phyloP scores from a whole-genome alignment of 2,113 vertebrate species.

The Mus spicilegus region DNA sequence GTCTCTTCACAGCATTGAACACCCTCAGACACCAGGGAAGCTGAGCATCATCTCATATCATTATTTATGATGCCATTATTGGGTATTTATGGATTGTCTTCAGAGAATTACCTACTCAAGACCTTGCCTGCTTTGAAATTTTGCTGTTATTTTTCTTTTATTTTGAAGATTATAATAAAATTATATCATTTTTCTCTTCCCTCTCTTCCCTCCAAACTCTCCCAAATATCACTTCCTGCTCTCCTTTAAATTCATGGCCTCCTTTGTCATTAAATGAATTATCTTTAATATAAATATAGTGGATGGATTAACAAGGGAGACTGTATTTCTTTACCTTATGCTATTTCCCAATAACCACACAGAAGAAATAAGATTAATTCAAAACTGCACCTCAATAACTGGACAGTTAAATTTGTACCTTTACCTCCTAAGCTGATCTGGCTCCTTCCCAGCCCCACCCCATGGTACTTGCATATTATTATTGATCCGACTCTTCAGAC shows the following conservation, averaged over 20 bases:
- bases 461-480: no score
- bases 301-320: no score
- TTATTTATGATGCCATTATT: not conserved
- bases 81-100: not conserved
- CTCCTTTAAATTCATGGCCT: not conserved
- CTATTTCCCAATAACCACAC: no score
- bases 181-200: not conserved
- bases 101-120: not conserved
- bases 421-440: no score
- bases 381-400: no score
- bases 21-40: not conserved
- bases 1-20: not conserved
- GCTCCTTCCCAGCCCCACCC: no score
- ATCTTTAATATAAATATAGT: no score
- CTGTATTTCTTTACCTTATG: no score
- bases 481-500: no score
- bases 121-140: not conserved
- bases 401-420: no score
- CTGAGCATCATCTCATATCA: not conserved
- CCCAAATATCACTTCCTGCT: not conserved
- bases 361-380: no score
- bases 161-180: not conserved
- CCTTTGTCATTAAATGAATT: not conserved
- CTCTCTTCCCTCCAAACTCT: not conserved
- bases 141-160: not conserved